phyloP scores from a whole-genome alignment of 2,888 invertebrate genomes.

The Anticlea derivata region DNA sequence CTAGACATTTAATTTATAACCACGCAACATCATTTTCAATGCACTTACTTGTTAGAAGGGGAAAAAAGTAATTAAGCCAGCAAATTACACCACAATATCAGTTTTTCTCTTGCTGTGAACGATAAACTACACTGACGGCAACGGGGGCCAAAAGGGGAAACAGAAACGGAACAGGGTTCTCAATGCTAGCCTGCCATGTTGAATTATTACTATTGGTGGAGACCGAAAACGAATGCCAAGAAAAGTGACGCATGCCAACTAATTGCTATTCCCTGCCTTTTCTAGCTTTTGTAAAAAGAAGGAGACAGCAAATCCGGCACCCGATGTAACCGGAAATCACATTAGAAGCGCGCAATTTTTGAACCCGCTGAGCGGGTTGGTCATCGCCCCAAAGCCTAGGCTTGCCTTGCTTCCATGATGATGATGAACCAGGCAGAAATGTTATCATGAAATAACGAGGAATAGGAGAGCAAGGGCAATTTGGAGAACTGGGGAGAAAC shows the following conservation, averaged over 20 bases:
- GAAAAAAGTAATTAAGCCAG: slow-evolving; percentile 80
- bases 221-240: slow-evolving; percentile 29
- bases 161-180: slow-evolving; percentile 83
- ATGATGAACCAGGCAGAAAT: no score
- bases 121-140: slow-evolving; percentile 83
- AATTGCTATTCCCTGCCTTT: slow-evolving; percentile 13
- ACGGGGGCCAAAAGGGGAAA: slow-evolving; percentile 82
- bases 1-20: slow-evolving; percentile 59
- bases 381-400: no score
- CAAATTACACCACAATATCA: slow-evolving; percentile 81
- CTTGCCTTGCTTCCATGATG: no score
- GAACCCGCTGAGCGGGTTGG: slow-evolving; percentile 1
- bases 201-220: slow-evolving; percentile 46
- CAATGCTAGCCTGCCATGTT: slow-evolving; percentile 70
- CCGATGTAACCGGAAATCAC: slow-evolving; percentile 40
- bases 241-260: slow-evolving; percentile 18
- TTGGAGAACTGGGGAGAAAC: no score
- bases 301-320: slow-evolving; percentile 21
- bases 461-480: no score
- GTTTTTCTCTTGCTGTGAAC: slow-evolving; percentile 83
- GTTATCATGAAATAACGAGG: no score
- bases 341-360: slow-evolving; percentile 30
- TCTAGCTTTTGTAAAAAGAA: slow-evolving; percentile 17
- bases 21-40: slow-evolving; percentile 63
- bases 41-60: slow-evolving; percentile 84